phyloP scores from a whole-genome alignment of 2,888 invertebrate genomes.

The Sisyra nigra region DNA sequence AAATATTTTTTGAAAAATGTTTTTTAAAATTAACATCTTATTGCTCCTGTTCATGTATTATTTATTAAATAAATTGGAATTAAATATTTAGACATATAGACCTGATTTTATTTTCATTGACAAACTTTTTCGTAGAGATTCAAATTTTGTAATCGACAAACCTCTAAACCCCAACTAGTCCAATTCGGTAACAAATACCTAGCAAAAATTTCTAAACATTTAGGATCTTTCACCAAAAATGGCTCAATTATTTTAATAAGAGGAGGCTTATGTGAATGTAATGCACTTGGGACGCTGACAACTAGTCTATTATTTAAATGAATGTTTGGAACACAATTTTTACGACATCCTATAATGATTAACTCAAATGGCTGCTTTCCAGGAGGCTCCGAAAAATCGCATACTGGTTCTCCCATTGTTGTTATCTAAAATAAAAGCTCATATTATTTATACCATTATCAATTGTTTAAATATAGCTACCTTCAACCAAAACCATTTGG shows the following conservation, averaged over 20 bases:
- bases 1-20: too few species aligned
- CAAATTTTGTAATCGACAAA: constrained; percentile 62
- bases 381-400: constrained; percentile 42
- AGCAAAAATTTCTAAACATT: constrained; percentile 80
- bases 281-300: constrained; percentile 73
- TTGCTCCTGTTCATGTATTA: not conserved
- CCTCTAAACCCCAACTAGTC: constrained; percentile 78
- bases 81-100: not conserved
- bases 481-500: constrained; percentile 84
- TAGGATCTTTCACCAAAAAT: constrained; percentile 37
- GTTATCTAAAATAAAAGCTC: constrained; percentile 45
- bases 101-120: constrained; percentile 1
- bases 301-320: constrained; percentile 41
- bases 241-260: constrained; percentile 47
- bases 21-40: too few species aligned
- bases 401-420: constrained; percentile 45
- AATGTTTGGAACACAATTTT: constrained; percentile 12
- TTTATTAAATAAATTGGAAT: not conserved
- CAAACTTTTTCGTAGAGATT: constrained; percentile 1
- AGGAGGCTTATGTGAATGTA: constrained; percentile 94
- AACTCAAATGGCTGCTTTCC: constrained; percentile 84
- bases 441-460: constrained; percentile 7
- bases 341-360: constrained; percentile 42
- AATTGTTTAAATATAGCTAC: constrained; percentile 23
- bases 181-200: constrained; percentile 73